Base-by-base conservation (phyloP, 2,113 vertebrate genomes). In the Dipodomys ordii region DNA sequence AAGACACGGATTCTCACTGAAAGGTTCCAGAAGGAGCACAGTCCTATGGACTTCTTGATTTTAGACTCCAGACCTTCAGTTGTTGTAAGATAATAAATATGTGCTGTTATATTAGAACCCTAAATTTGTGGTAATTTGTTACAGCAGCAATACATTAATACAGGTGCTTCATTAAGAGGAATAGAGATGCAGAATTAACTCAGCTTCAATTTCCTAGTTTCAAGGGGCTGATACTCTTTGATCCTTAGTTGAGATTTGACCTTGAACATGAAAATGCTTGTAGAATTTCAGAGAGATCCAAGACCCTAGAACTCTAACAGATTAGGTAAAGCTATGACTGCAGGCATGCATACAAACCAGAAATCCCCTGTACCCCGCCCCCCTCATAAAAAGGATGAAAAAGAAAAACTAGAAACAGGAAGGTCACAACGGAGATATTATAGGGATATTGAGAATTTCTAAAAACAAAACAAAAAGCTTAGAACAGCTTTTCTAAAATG, bases 391-490 rank as follows among this genome's bases (percentile, higher is more conserved):
- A 73, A 84, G 35, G 7, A 44, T 16, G 22, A 83, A 19, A n/a
- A 94, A 79, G 32, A 62, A 92, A 23, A 82, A 84, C 30, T 18
- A 90, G 32, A 84, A 90, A 76, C 25, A 23, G 6, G 16, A 82
- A 68, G 11, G 77, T 35, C 4, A 77, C 77, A 27, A 74, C 28
- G 77, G 12, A 81, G 1, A 20, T 27, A 19, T 12, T 71, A 35
- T 9, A 35, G 2, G 12, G 18, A 83, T 76, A 86, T 77, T 82
- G 15, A 81, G 2, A 92, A 71, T 76, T 79, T 12, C 9, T 57
- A 15, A 82, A 92, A 67, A 39, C 3, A 57, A 57, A 57, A 18
- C 12, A 57, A 57, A 44, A 0, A 83, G 1, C 30, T 71, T 49
- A 16, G 25, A 91, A 65, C 7, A 32, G 1, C 68, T 84, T 62